Conservation (phyloP, 2,113 vertebrate genomes). For the Tachysurus fulvidraco region DNA sequence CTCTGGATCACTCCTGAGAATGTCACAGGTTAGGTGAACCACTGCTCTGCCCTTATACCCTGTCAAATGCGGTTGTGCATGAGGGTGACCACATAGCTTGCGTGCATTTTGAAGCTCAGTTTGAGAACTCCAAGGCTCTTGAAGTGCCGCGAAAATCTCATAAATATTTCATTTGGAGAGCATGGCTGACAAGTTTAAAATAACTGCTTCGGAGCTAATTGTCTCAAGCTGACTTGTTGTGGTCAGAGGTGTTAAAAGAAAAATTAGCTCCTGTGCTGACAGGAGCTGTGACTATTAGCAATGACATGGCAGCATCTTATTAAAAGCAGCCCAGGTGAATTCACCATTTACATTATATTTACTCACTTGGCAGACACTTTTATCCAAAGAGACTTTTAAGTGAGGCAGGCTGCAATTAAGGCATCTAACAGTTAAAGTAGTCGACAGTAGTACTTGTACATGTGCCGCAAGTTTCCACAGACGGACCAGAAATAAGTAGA, state of each 20-base stretch:
- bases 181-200: constrained; percentile 52
- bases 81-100: constrained; percentile 25
- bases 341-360: constrained; percentile 18
- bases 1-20: background rate
- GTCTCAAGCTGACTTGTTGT: constrained; percentile 17
- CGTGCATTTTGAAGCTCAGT: constrained; percentile 59
- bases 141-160: constrained; percentile 43
- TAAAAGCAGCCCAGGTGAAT: constrained; percentile 19
- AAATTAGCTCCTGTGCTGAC: constrained; percentile 1
- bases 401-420: constrained; percentile 9
- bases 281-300: background rate
- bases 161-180: constrained; percentile 47
- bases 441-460: background rate
- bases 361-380: constrained; percentile 7
- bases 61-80: constrained; percentile 22
- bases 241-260: constrained; percentile 17
- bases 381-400: constrained; percentile 21
- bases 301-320: background rate
- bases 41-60: constrained; percentile 27
- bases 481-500: background rate
- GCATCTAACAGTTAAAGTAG: background rate
- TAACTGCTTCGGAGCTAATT: constrained; percentile 43
- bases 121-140: constrained; percentile 57
- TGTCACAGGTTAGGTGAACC: constrained; percentile 57
- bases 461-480: background rate